Conservation (phyloP, 2,797 vertebrate species). For the Huso huso region DNA sequence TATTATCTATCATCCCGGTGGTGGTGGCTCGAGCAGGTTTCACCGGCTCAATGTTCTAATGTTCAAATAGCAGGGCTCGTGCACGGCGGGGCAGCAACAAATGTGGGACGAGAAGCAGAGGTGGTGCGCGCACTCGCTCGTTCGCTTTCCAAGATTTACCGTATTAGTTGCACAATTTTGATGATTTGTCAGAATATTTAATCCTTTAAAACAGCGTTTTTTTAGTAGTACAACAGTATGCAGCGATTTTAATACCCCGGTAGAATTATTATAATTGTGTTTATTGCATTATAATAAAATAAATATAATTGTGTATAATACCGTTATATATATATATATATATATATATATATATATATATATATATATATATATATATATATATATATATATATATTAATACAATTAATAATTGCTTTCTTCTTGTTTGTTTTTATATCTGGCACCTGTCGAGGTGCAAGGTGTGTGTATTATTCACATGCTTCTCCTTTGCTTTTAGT, state of each 20-base stretch:
- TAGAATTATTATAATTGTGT: background rate
- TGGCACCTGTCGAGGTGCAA: too few relatives aligned
- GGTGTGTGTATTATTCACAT: too few relatives aligned
- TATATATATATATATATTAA: background rate
- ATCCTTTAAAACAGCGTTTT: too few relatives aligned
- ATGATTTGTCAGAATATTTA: too few relatives aligned
- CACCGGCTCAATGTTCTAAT: too few relatives aligned
- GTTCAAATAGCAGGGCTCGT: conserved; percentile 12
- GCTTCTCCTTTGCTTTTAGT: too few relatives aligned
- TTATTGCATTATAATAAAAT: background rate
- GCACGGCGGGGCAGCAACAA: conserved; percentile 10
- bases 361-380: background rate
- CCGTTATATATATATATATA: background rate
- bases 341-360: background rate
- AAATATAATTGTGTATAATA: background rate
- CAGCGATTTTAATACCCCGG: too few relatives aligned
- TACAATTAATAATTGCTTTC: background rate
- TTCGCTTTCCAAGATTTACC: background rate
- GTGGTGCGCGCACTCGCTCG: background rate
- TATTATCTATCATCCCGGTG: too few relatives aligned
- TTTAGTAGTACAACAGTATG: too few relatives aligned
- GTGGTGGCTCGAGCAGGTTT: too few relatives aligned
- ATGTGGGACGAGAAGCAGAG: conserved; percentile 15
- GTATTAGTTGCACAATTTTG: too few relatives aligned
- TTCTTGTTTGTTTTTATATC: too few relatives aligned